phyloP scores from a whole-genome alignment of 2,888 invertebrate genomes.

The Aporophyla nigra region DNA sequence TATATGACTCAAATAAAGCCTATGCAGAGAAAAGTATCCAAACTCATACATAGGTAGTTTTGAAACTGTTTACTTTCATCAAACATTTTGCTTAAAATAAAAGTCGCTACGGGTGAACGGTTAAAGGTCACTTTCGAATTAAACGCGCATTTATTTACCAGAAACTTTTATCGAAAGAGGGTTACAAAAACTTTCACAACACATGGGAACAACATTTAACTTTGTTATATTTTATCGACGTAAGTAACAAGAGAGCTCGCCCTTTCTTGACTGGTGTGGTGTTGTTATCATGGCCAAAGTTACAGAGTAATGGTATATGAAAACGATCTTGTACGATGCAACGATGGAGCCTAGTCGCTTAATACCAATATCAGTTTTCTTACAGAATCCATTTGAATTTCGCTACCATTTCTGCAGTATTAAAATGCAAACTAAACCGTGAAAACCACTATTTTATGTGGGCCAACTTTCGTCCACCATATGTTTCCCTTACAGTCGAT shows the following conservation, averaged over 20 bases:
- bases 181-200: constrained; percentile 29
- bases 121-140: constrained; percentile 8
- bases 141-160: constrained; percentile 44
- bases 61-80: not conserved
- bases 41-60: not conserved
- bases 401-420: not conserved
- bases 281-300: not conserved
- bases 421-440: not conserved
- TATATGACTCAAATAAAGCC: not conserved
- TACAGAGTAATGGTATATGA: not conserved
- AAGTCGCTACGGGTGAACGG: not conserved
- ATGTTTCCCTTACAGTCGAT: not conserved
- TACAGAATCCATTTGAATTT: not conserved
- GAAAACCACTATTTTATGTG: not conserved
- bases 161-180: constrained; percentile 68
- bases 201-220: constrained; percentile 2
- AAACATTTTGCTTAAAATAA: not conserved
- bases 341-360: not conserved
- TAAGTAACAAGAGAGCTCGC: not conserved
- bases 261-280: not conserved
- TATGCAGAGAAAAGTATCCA: not conserved
- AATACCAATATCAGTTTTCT: not conserved
- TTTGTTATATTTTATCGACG: not conserved
- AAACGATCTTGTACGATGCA: no score
- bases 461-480: not conserved